Percentiles rank a stretch among this genome's conserved stretches.
Conservation (phyloP, 2,113 vertebrate genomes). For the Anhinga rufa region DNA sequence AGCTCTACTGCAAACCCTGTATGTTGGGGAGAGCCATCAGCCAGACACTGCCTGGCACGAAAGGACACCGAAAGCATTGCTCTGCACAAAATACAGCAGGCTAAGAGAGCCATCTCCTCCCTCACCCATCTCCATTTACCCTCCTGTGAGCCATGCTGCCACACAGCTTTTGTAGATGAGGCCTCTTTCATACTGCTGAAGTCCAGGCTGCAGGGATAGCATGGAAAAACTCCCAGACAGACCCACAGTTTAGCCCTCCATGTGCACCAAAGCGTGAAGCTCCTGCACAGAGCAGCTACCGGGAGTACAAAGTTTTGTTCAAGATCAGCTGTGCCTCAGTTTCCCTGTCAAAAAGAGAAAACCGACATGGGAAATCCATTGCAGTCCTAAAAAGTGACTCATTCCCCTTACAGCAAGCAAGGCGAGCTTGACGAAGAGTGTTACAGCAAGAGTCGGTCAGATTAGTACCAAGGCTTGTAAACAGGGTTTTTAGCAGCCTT, state of each 20-base stretch:
- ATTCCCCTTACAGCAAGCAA: neutral
- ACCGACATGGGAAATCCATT: neutral
- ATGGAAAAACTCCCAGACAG: neutral
- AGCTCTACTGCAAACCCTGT: neutral
- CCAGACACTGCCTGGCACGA: neutral
- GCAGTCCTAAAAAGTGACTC: fast-evolving
- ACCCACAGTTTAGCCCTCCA: neutral
- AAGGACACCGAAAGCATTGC: fast-evolving
- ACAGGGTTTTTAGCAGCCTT: neutral
- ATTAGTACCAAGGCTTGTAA: neutral
- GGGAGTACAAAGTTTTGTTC: neutral
- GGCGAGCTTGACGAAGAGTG: neutral
- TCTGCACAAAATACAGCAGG: neutral
- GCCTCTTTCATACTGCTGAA: neutral
- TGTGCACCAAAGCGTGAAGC: fast-evolving
- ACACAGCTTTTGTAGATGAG: neutral
- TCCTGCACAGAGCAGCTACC: neutral
- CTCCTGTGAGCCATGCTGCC: neutral
- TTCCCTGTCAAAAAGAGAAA: neutral
- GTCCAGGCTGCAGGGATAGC: neutral
- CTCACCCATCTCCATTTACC: neutral
- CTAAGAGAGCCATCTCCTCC: neutral
- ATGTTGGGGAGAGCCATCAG: neutral
- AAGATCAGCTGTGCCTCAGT: neutral
- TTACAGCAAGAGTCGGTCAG: neutral